Conservation (phyloP, 2,888 invertebrate genomes). For the Altica lythri region DNA sequence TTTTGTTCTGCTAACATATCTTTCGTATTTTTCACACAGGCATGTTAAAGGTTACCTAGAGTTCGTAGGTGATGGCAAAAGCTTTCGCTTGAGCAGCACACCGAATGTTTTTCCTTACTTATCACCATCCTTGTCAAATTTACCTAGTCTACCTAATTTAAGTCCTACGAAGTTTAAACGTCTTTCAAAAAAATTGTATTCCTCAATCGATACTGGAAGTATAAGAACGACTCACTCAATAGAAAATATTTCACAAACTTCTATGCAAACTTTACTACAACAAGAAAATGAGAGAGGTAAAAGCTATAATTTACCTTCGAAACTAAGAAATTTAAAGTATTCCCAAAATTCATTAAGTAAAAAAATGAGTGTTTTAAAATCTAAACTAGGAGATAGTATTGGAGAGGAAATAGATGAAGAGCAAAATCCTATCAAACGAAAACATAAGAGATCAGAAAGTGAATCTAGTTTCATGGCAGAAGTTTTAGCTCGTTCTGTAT, state of each 20-base stretch:
- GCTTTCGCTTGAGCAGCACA: constrained; percentile 52
- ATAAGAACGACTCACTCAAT: constrained; percentile 40
- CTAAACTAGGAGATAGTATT: constrained; percentile 60
- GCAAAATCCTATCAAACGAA: constrained; percentile 58
- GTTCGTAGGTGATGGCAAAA: constrained; percentile 54
- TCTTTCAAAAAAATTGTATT: constrained; percentile 43
- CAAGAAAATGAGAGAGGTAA: constrained; percentile 66
- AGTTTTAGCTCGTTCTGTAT: constrained; percentile 68
- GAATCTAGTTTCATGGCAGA: constrained; percentile 67
- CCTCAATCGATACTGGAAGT: constrained; percentile 40
- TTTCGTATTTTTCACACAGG: too few relatives aligned
- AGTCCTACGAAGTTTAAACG: constrained; percentile 37
- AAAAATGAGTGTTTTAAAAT: constrained; percentile 65
- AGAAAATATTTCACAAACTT: constrained; percentile 35
- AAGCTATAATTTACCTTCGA: constrained; percentile 60
- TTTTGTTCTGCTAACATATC: too few relatives aligned
- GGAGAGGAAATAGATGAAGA: constrained; percentile 58
- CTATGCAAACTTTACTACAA: constrained; percentile 56
- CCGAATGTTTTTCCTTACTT: constrained; percentile 32
- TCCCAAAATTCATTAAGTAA: constrained; percentile 66
- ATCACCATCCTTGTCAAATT: constrained; percentile 22
- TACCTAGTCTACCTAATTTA: constrained; percentile 21
- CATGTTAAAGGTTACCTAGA: constrained; percentile 54
- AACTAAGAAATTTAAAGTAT: constrained; percentile 67
- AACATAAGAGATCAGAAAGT: constrained; percentile 57